phyloP scores from a whole-genome alignment of 2,888 invertebrate genomes.

The Tetropium fuscum region DNA sequence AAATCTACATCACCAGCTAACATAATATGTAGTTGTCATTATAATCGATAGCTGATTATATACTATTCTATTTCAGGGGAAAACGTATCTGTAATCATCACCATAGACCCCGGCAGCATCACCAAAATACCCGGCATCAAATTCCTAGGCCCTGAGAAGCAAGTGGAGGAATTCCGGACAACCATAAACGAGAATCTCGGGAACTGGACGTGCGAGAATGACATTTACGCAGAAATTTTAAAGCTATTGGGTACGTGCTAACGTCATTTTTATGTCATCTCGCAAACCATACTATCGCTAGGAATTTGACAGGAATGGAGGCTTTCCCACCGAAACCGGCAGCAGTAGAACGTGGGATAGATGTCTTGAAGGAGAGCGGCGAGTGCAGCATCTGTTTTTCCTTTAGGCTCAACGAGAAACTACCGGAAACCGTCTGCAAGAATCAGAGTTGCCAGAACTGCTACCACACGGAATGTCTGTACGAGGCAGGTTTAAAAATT shows the following conservation, averaged over 20 bases:
- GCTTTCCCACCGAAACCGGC: conserved; percentile 52
- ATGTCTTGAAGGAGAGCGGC: conserved; percentile 50
- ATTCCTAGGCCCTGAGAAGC: conserved; percentile 63
- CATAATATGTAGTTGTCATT: too few relatives aligned
- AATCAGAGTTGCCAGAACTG: conserved; percentile 60
- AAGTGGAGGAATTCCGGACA: conserved; percentile 52
- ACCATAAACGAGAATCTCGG: conserved; percentile 58
- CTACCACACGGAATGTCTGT: conserved; percentile 64
- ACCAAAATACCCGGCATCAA: conserved; percentile 60
- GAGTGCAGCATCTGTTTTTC: conserved; percentile 66
- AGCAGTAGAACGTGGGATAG: conserved; percentile 32
- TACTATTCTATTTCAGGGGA: conserved; percentile 52
- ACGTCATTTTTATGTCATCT: too few relatives aligned
- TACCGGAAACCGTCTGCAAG: conserved; percentile 63
- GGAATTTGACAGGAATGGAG: conserved; percentile 57
- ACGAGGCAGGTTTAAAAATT: conserved; percentile 55
- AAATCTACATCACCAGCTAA: too few relatives aligned
- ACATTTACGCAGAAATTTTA: conserved; percentile 58
- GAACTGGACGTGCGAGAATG: conserved; percentile 58
- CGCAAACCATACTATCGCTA: too few relatives aligned
- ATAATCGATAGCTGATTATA: too few relatives aligned
- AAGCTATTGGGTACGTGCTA: conserved; percentile 61
- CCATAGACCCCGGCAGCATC: conserved; percentile 59
- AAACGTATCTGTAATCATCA: conserved; percentile 61
- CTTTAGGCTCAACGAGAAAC: conserved; percentile 57